Percentiles rank a stretch among this genome's conserved stretches.
Evolutionary conservation across 2,888 invertebrate species (phyloP).

Genomic region (Acanthacorydalis orientalis): DNA sequence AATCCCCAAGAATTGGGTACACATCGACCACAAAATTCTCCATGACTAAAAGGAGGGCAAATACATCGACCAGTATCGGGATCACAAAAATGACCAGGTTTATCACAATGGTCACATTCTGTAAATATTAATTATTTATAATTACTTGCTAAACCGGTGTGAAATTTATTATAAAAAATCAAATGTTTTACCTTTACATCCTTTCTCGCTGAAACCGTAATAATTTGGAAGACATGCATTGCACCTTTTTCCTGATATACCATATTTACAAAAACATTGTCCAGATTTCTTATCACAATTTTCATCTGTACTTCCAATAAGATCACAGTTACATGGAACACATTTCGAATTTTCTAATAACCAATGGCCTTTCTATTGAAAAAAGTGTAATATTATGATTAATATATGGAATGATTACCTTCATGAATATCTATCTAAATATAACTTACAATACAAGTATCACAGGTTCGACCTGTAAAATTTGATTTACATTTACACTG

Average conservation of each 20-base stretch:
- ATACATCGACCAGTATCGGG: slow-evolving; percentile 78
- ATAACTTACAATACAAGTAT: slow-evolving; percentile 49
- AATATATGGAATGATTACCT: neutral
- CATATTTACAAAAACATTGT: slow-evolving; percentile 60
- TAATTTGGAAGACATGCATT: slow-evolving; percentile 56
- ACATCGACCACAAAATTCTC: slow-evolving; percentile 67
- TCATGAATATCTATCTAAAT: neutral
- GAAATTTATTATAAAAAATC: neutral
- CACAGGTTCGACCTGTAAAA: slow-evolving; percentile 57
- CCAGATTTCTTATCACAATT: slow-evolving; percentile 62
- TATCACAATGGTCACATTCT: slow-evolving; percentile 64
- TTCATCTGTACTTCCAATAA: slow-evolving; percentile 42
- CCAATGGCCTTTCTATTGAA: too few species aligned
- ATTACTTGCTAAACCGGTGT: neutral
- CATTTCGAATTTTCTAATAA: slow-evolving; percentile 45
- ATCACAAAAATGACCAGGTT: slow-evolving; percentile 79
- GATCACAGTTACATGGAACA: slow-evolving; percentile 65
- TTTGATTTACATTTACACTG: slow-evolving; percentile 60
- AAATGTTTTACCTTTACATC: slow-evolving; percentile 53
- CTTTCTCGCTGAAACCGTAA: slow-evolving; percentile 59
- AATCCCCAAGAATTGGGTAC: slow-evolving; percentile 66
- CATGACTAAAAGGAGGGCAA: slow-evolving; percentile 75
- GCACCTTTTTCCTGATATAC: slow-evolving; percentile 57
- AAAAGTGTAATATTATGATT: neutral
- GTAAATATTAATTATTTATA: slow-evolving; percentile 12